Base-by-base conservation (phyloP, 23 tunicate species). In the Pegea sp. region DNA sequence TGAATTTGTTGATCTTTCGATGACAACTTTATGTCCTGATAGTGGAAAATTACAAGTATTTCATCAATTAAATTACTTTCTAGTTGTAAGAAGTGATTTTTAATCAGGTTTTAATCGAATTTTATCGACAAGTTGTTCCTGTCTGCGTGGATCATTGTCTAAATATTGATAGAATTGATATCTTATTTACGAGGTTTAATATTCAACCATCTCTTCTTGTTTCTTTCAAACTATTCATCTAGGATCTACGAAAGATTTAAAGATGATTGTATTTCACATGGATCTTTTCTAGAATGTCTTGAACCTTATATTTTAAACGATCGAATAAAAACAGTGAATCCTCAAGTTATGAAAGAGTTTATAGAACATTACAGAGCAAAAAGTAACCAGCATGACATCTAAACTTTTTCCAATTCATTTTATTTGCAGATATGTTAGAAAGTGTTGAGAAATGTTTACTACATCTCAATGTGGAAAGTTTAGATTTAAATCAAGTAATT, bases 1-100 rank as follows among this genome's bases (percentile, higher is more conserved):
- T 28, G 95, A 84, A 59, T 84, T 62, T 54, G 95, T 84, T 30
- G 76, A 84, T 53, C 38, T 84, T 20, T 56, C 95, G 3, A 84
- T 84, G 95, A 84, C 95, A 20, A 73, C 69, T 29, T 71, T 84
- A 13, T 84, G 84, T 34, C 95, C 95, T 6, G 71, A 66, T 48
- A 72, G 71, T 56, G 95, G 95, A 52, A 84, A 84, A 52, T 44
- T 84, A 24, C 87, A 84, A 59, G 95, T 81, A n/a, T n/a, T n/a
- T n/a, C n/a, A n/a, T n/a, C n/a, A n/a, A n/a, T n/a, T n/a, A n/a
- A n/a, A n/a, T n/a, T n/a, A n/a, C n/a, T n/a, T n/a, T n/a, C n/a
- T n/a, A n/a, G n/a, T n/a, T n/a, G n/a, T n/a, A n/a, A 16, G 46
- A 38, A 8, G 16, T 38, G 11, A 8, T 64, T 44, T 59, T 6